Percentiles rank a stretch among this genome's conserved stretches.
These are phyloP conservation scores for Melanostoma scalare DNA, from an alignment of 2,888 invertebrate genomes.

Conservation along the genomic window DNA sequence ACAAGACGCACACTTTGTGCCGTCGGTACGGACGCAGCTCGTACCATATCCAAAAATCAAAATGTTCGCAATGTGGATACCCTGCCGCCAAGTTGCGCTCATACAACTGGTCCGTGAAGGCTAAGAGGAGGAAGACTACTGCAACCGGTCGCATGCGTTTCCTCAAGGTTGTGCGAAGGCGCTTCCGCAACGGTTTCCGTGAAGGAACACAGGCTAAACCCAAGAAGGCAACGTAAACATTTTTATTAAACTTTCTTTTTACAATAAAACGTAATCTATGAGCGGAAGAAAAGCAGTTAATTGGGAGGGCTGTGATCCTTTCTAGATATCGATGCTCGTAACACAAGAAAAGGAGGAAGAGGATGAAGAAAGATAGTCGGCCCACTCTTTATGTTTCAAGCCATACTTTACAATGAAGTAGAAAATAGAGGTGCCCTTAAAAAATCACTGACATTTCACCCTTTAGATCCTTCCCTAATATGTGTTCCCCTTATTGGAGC, in stretches of 20 bases:
- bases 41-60: constrained; percentile 99
- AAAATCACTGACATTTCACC: no score
- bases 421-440: no score
- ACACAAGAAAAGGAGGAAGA: no score
- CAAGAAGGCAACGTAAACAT: constrained; percentile 77
- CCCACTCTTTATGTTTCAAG: no score
- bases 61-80: constrained; percentile 99
- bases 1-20: constrained; percentile 99
- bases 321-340: no score
- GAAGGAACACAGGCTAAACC: constrained; percentile 85
- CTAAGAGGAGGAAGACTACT: constrained; percentile 99
- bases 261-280: constrained; percentile 65
- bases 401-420: no score
- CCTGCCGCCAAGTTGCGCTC: constrained; percentile 96
- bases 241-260: constrained; percentile 54
- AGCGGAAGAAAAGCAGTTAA: no score
- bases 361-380: no score
- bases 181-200: constrained; percentile 94
- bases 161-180: constrained; percentile 95
- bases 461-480: no score
- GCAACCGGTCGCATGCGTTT: constrained; percentile 99
- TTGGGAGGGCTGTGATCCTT: no score
- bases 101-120: constrained; percentile 99
- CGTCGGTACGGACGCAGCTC: constrained; percentile 98
- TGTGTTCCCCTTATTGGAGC: no score